Conservation (phyloP, 2,113 vertebrate species). For the Oryzias woworae region DNA sequence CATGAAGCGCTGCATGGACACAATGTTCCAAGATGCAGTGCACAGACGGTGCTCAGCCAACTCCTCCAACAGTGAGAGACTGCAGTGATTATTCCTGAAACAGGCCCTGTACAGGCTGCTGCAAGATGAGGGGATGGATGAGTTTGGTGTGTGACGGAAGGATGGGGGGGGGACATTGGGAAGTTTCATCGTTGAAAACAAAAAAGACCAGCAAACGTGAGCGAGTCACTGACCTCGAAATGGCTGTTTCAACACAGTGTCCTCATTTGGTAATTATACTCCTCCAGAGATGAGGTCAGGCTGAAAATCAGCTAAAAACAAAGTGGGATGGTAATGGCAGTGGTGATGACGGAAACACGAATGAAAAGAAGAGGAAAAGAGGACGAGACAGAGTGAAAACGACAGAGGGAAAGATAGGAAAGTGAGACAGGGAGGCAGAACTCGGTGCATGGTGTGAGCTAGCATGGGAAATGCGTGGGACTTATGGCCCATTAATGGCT, state of each 20-base stretch:
- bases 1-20: slow-evolving; percentile 57
- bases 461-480: slow-evolving; percentile 82
- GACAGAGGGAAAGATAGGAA: slow-evolving; percentile 31
- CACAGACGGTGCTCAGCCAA: slow-evolving; percentile 47
- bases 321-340: slow-evolving; percentile 63
- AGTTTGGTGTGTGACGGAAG: neutral
- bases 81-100: slow-evolving; percentile 50
- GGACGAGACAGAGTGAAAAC: slow-evolving; percentile 53
- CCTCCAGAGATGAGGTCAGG: slow-evolving; percentile 69
- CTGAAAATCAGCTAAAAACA: slow-evolving; percentile 70
- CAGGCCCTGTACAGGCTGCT: slow-evolving; percentile 43
- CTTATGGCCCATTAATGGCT: slow-evolving; percentile 61
- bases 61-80: slow-evolving; percentile 51
- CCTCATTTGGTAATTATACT: slow-evolving; percentile 74
- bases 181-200: slow-evolving; percentile 41
- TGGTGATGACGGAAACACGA: slow-evolving; percentile 43
- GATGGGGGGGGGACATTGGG: slow-evolving; percentile 25
- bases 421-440: slow-evolving; percentile 60
- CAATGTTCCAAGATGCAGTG: slow-evolving; percentile 57
- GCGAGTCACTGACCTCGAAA: slow-evolving; percentile 58
- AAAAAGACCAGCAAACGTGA: slow-evolving; percentile 60
- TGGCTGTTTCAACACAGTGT: slow-evolving; percentile 66
- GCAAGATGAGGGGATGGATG: slow-evolving; percentile 38
- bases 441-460: slow-evolving; percentile 74
- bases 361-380: slow-evolving; percentile 54